Conservation (phyloP, 2,888 invertebrate genomes). For the Tillus elongatus region DNA sequence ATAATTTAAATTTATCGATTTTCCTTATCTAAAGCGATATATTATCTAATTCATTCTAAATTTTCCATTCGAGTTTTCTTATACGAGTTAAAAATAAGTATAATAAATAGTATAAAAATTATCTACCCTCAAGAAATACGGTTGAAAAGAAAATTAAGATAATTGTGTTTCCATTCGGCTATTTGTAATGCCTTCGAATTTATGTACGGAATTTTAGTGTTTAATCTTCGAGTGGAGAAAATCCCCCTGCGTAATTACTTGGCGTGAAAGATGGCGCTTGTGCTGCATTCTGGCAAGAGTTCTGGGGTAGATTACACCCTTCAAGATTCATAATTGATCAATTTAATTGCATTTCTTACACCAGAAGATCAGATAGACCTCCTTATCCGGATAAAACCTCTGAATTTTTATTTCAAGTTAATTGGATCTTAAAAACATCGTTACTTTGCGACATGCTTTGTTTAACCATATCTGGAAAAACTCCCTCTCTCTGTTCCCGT, state of each 20-base stretch:
- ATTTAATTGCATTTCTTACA: conserved; percentile 31
- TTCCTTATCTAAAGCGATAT: too few relatives aligned
- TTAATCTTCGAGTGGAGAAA: conserved; percentile 39
- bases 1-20: too few relatives aligned
- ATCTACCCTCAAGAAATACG: conserved; percentile 28
- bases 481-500: too few relatives aligned
- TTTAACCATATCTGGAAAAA: too few relatives aligned
- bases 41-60: too few relatives aligned
- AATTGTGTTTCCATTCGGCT: conserved; percentile 40
- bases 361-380: too few relatives aligned
- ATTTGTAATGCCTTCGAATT: conserved; percentile 38
- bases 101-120: conserved; percentile 28
- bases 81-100: too few relatives aligned
- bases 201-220: conserved; percentile 39
- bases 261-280: conserved; percentile 36
- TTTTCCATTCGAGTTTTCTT: too few relatives aligned
- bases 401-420: too few relatives aligned
- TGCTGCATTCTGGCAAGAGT: conserved; percentile 27
- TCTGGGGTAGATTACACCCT: conserved; percentile 16
- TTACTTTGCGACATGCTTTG: too few relatives aligned
- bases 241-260: conserved; percentile 40
- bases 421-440: too few relatives aligned
- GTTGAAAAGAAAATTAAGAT: conserved; percentile 40
- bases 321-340: conserved; percentile 27
- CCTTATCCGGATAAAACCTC: too few relatives aligned